Evolutionary conservation across 2,888 invertebrate genomes (phyloP), one percentile per base, ranked within the genome.

Genomic region (Drosophila paracracens): DNA sequence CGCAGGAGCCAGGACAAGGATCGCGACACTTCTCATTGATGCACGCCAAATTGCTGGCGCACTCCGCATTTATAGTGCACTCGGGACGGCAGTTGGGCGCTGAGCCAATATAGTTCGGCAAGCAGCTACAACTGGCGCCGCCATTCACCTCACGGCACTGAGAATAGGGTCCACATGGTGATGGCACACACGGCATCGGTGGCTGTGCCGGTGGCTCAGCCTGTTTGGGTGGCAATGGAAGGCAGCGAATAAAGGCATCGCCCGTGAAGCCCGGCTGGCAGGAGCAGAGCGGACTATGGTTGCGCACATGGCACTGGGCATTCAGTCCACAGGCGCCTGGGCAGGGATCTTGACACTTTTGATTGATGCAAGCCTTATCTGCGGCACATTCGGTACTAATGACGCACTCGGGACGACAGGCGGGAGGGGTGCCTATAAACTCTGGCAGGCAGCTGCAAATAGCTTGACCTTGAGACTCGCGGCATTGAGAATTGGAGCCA

Each of bases 251-350:
- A 91, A 97, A 96, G 4, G 97, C 96, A 94, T 97, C 96, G n/a
- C 97, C 97, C 18, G 96, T 96, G 85, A 94, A 95, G 60, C 95
- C 95, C 21, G 95, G 93, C 74, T 95, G 95, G 91, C 97, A 97
- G 27, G 95, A 95, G 91, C 97, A 97, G 77, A 97, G 95, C 2
- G 97, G 97, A 91, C 96, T 96, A 90, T 98, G 97, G 85, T 96
- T 96, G 73, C 96, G 95, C 29, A 97, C 97, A 92, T 96, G 95
- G 83, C 98, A 98, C 64, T 95, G 94, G 13, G 97, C 96, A 88
- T 96, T 96, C 79, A 95, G 94, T 25, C 96, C 97, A 88, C 98
- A 98, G 51, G 96, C 95, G 57, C 96, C 96, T 4, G 95, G 94
- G 83, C 97, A 97, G 13, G 97, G 97, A 93, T 97, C 95, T 58